A percentile compares a stretch with the other conserved stretches of the same genome.
phyloP scores from a whole-genome alignment of 2,113 vertebrate genomes.

The Bettongia penicillata region DNA sequence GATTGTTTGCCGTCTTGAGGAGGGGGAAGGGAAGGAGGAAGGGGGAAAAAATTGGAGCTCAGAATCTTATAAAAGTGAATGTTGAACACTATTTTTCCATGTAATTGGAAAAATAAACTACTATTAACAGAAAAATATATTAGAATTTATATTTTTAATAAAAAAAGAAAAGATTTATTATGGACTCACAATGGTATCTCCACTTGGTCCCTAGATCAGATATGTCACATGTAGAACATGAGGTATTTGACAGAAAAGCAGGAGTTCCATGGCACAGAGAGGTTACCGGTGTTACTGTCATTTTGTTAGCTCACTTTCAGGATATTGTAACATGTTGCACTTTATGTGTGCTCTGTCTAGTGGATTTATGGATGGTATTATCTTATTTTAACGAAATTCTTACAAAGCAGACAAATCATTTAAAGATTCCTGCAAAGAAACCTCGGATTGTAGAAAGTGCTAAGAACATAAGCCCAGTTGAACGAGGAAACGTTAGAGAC shows the following conservation, averaged over 20 bases:
- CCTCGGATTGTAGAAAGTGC: neutral
- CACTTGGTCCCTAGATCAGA: neutral
- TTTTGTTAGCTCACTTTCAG: neutral
- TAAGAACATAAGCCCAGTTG: neutral
- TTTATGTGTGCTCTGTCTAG: neutral
- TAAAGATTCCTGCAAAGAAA: neutral
- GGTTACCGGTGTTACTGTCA: neutral
- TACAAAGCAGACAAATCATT: neutral
- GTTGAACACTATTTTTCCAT: too few relatives aligned
- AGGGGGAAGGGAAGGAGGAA: too few relatives aligned
- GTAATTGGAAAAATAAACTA: too few relatives aligned
- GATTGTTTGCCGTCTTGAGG: too few relatives aligned
- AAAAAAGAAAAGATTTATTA: neutral
- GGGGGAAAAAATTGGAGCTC: too few relatives aligned
- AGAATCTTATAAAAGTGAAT: too few relatives aligned
- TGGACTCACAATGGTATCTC: neutral
- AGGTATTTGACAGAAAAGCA: neutral
- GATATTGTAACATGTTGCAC: neutral
- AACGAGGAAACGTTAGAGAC: neutral
- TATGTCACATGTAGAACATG: neutral
- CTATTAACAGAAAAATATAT: neutral
- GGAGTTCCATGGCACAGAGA: too few relatives aligned
- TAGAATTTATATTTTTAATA: neutral
- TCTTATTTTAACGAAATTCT: neutral
- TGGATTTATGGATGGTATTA: neutral